Base-by-base conservation (phyloP, 2,113 vertebrate species). In the Dasyornis broadbenti region DNA sequence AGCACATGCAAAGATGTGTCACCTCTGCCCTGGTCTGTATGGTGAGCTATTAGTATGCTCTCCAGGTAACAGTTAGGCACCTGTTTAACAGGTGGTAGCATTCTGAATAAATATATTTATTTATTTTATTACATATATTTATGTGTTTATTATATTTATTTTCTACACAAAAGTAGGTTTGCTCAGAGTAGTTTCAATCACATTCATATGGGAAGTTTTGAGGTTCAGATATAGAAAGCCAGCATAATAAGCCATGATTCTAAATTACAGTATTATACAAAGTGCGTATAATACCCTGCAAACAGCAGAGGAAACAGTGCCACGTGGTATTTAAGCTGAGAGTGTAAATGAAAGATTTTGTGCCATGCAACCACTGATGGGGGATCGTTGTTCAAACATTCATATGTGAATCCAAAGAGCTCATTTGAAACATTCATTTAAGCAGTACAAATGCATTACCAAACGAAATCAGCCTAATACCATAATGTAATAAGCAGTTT, bases 401-500 rank as follows among this genome's bases (percentile, higher is more conserved):
- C 31, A 73, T 90, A 65, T 90, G 57, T 28, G 21, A 94, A 82
- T 37, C 64, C 82, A 87, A 96, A 73, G 28, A 87, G 15, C 49
- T 77, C 37, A 81, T 93, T 91, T 85, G 28, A 91, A 92, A 90
- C 52, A 30, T 80, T 88, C 94, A 27, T 95, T 90, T 87, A 79
- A 94, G 39, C 6, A 82, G 33, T 66, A 33, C 15, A 83, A 95
- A 89, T 42, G 23, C 16, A 92, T 79, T 96, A 93, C 68, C n/a
- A 92, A 90, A 35, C n/a, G 89, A 77, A 96, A 92, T 85, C 83
- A 92, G 40, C 40, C 86, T 88, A 79, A 82, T 94, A 87, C 37
- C 49, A 80, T 87, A 96, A 95, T 60, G 13, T 68, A 92, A 94
- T 90, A 94, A 88, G 31, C 31, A 88, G 28, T 80, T 86, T 96